Base-by-base conservation (phyloP, 2,888 invertebrate species). In the Elgonia sp. region DNA sequence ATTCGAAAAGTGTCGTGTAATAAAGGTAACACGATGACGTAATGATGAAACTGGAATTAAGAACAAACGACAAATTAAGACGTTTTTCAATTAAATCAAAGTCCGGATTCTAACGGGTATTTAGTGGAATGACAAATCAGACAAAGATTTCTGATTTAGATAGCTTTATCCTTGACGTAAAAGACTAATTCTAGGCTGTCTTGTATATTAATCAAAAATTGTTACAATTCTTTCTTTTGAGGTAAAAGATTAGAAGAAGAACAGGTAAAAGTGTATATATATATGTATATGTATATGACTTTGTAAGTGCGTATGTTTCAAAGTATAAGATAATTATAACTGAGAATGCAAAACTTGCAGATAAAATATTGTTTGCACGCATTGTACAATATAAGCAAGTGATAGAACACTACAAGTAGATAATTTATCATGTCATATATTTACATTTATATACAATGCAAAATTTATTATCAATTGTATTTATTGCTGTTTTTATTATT, bases 91-190 rank as follows among this genome's bases (percentile, higher is more conserved):
- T 57, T 12, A 20, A 57, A 57, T 20, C 8, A 20, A 40, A 46
- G 39, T 72, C 21, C 46, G n/a, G 37, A 29, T 39, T 60, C 42
- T 73, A 73, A 60, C 46, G 42, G 42, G 6, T 60, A 46, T 65
- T 79, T 80, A 46, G 29, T 18, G 4, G 39, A 50, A 80, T 80
- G 80, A 80, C 80, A 70, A 72, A 60, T 9, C 70, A 77, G 8
- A 12, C 60, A 37, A 65, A 72, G 79, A 69, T 29, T 29, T 29
- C 29, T 29, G 5, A 55, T 69, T 10, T 10, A 46, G 39, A 46
- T 57, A 62, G 57, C 20, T 46, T 70, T 37, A 39, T 12, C 80
- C 70, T 70, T 80, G 80, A 72, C 62, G 40, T 55, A 67, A 50
- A 4, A 39, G 42, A 40, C 10, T 20, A 63, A 63, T n/a, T 0